Evolutionary conservation across 2,113 vertebrate genomes (phyloP).

Genomic region (Nycticryphes semicollaris): DNA sequence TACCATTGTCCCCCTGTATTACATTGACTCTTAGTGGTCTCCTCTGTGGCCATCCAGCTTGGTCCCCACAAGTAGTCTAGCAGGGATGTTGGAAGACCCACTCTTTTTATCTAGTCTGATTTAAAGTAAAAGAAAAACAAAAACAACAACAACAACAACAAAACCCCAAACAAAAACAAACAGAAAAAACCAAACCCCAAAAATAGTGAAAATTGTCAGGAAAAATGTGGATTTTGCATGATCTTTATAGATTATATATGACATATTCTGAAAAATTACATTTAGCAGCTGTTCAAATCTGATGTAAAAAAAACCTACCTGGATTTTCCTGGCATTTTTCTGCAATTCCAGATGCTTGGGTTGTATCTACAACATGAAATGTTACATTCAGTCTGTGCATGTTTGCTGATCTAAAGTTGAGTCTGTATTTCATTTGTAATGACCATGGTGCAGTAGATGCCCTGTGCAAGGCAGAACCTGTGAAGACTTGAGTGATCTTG

Average conservation of each 20-base stretch:
- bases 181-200: background rate
- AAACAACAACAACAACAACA: too few species aligned
- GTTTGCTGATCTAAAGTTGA: background rate
- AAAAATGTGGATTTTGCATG: background rate
- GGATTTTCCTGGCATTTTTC: background rate
- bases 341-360: background rate
- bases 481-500: background rate
- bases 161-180: too few species aligned
- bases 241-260: background rate
- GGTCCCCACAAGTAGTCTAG: rapidly evolving
- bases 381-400: background rate
- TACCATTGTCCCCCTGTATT: background rate
- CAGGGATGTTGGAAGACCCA: background rate
- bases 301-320: background rate
- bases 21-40: background rate
- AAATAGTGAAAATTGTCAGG: background rate
- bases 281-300: background rate
- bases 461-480: background rate
- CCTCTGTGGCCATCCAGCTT: background rate
- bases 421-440: background rate
- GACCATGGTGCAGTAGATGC: background rate
- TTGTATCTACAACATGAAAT: too few species aligned
- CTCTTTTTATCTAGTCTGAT: background rate
- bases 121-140: background rate
- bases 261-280: background rate